phyloP scores from a whole-genome alignment of 2,113 vertebrate genomes.

The Rafetus swinhoei region DNA sequence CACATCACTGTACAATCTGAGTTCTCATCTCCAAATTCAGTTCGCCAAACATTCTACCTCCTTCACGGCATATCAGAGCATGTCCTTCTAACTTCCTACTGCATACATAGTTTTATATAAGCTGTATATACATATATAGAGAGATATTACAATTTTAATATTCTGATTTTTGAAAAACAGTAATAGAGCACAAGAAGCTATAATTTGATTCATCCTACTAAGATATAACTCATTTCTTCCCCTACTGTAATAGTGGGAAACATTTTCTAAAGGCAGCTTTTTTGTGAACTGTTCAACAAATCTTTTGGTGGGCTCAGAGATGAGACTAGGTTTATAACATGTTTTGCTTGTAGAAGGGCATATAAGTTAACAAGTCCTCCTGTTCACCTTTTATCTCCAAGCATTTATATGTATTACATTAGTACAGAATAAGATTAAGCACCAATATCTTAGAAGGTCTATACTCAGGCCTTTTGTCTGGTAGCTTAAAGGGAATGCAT shows the following conservation, averaged over 20 bases:
- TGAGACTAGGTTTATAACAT: background rate
- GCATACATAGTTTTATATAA: background rate
- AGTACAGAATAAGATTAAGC: slow-evolving; percentile 39
- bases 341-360: slow-evolving; percentile 10
- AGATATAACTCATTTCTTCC: background rate
- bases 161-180: background rate
- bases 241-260: background rate
- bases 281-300: background rate
- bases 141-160: background rate
- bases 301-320: background rate
- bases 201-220: background rate
- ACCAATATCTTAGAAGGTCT: slow-evolving; percentile 12
- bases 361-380: background rate
- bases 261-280: background rate
- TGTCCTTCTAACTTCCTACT: background rate
- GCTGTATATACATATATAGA: background rate
- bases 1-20: background rate
- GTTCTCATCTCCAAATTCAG: background rate
- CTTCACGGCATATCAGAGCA: background rate
- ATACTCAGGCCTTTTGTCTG: slow-evolving; percentile 5
- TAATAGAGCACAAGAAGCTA: background rate
- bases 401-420: slow-evolving; percentile 29
- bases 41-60: background rate
- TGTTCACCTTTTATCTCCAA: slow-evolving; percentile 20
- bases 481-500: background rate